Base-by-base conservation (phyloP, 2,888 invertebrate species). In the Leptogaster cylindrica region DNA sequence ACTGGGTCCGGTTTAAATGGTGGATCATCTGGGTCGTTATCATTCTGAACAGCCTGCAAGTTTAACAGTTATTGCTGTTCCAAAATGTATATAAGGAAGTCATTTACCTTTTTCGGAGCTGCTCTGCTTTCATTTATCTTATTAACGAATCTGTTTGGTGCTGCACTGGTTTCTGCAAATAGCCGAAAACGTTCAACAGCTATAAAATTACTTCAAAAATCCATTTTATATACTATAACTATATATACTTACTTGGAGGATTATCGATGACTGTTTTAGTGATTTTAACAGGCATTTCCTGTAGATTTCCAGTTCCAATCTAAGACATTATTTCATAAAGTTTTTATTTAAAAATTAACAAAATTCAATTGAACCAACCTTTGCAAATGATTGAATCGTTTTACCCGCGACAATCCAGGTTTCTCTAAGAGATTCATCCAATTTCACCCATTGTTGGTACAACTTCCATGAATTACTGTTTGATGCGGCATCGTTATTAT, bases 401-500 rank as follows among this genome's bases (percentile, higher is more conserved):
- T 87, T 84, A 0, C 92, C 92, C 1, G 93, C 93, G 0, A 88
- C 85, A 67, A 92, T 87, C 93, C 93, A 93, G 0, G 89, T 86
- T 50, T 89, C 89, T 65, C 91, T 85, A 63, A 90, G 85, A 12
- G 86, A 84, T 68, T 88, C 87, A 0, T 90, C 87, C 85, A 93
- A 87, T 75, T 90, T 88, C 71, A 91, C 89, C 93, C 93, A 93
- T 73, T 88, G 87, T 77, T 92, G 91, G 78, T 92, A 93, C 7
- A 92, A 82, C 70, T 88, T 86, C 93, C 93, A 93, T 4, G 91
- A 89, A 74, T 86, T 84, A 72, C 83, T 85, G 4, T 82, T 80
- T 1, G 82, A 79, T 10, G 48, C 41, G 16, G 66, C 31, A 79
- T 82, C 70, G 82, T 83, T 73, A 25, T 77, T 77, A 71, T 77